These are phyloP conservation scores for Sebastes vulpes DNA, from an alignment of 2,797 vertebrate species.

Conservation along the genomic window DNA sequence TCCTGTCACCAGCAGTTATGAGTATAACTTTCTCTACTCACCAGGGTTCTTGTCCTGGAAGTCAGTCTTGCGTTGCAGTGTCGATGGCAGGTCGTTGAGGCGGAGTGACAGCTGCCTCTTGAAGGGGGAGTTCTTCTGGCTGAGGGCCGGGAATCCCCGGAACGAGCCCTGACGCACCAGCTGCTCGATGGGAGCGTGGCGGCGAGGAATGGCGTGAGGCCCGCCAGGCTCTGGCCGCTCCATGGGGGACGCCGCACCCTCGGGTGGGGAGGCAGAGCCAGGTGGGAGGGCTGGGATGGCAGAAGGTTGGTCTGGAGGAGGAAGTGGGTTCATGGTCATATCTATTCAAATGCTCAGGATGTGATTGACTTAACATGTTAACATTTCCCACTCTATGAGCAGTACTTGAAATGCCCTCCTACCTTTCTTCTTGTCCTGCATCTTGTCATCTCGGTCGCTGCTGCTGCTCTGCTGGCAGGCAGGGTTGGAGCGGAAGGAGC, in stretches of 20 bases:
- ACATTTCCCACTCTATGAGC: background rate
- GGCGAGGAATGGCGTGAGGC: conserved; percentile 91
- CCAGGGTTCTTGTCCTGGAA: conserved; percentile 90
- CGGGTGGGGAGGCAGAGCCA: conserved; percentile 88
- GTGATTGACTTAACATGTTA: background rate
- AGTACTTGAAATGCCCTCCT: background rate
- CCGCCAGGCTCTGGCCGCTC: conserved; percentile 88
- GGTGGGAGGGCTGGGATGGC: conserved; percentile 77
- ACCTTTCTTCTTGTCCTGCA: conserved; percentile 93
- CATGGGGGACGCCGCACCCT: conserved; percentile 87
- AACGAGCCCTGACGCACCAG: conserved; percentile 95
- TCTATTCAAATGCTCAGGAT: background rate
- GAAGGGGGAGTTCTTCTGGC: conserved; percentile 95
- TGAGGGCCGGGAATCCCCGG: conserved; percentile 92
- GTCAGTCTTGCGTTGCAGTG: conserved; percentile 92
- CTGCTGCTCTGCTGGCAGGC: conserved; percentile 81
- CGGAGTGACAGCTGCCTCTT: conserved; percentile 94
- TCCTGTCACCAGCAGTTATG: background rate
- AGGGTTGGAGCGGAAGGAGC: conserved; percentile 90
- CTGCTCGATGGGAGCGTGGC: conserved; percentile 95
- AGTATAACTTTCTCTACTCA: conserved; percentile 50
- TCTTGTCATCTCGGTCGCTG: conserved; percentile 84
- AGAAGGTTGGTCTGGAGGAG: conserved; percentile 73
- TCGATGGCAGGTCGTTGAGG: conserved; percentile 94
- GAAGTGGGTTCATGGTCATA: background rate